A percentile compares a stretch with the other conserved stretches of the same genome.
phyloP scores from a whole-genome alignment of 35 echinoderm and acorn worm genomes.

The Diadema setosum region DNA sequence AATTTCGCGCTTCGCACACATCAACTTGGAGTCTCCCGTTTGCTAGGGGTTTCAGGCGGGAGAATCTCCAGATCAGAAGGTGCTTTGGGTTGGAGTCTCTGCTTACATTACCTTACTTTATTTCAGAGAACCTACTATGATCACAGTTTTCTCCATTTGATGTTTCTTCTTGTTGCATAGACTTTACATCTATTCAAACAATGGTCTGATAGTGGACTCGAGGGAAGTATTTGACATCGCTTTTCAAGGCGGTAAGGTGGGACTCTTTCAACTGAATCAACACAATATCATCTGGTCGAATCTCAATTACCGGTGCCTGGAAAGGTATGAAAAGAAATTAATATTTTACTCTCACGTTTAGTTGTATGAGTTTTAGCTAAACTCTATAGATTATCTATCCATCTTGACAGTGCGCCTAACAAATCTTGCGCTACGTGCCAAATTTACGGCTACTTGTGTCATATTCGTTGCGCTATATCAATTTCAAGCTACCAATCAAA shows the following conservation, averaged over 20 bases:
- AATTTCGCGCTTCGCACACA: too few relatives aligned
- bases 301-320: slow-evolving; percentile 63
- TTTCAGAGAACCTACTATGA: neutral
- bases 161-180: slow-evolving; percentile 14
- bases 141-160: neutral
- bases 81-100: neutral
- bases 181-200: slow-evolving; percentile 33
- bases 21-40: neutral
- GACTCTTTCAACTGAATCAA: slow-evolving; percentile 63
- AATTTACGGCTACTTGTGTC: too few relatives aligned
- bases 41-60: neutral
- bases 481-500: too few relatives aligned
- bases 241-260: slow-evolving; percentile 59
- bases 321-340: slow-evolving; percentile 66
- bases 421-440: too few relatives aligned
- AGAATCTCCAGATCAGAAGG: neutral
- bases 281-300: slow-evolving; percentile 65
- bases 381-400: neutral
- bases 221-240: slow-evolving; percentile 72
- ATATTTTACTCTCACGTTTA: neutral
- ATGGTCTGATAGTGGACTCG: slow-evolving; percentile 57
- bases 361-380: neutral
- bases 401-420: too few relatives aligned
- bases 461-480: too few relatives aligned
- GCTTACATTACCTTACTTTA: neutral